Evolutionary conservation across 2,888 invertebrate genomes (phyloP).

Genomic region (Hypomecis atomaria): DNA sequence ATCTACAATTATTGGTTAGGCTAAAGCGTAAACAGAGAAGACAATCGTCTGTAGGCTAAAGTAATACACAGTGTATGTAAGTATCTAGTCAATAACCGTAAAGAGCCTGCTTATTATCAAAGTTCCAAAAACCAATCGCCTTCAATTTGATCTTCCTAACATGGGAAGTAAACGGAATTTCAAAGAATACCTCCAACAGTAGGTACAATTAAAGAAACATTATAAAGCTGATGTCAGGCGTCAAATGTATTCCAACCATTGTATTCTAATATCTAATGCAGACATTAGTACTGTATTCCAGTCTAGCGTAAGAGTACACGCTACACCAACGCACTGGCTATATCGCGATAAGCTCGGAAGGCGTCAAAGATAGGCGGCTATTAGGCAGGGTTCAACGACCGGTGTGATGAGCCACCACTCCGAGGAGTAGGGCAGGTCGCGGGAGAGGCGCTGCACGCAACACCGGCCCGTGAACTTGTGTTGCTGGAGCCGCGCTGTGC

Average conservation of each 20-base stretch:
- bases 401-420: slow-evolving; percentile 47
- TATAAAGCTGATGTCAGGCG: not conserved
- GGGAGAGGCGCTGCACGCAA: slow-evolving; percentile 48
- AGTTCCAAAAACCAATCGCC: too few species aligned
- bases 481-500: not conserved
- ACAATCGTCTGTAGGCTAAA: too few species aligned
- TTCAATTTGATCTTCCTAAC: too few species aligned
- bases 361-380: slow-evolving; percentile 42
- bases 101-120: too few species aligned
- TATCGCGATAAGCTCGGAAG: slow-evolving; percentile 19
- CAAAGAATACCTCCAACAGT: too few species aligned
- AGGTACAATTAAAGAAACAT: not conserved
- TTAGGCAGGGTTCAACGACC: slow-evolving; percentile 50
- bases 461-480: slow-evolving; percentile 38
- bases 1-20: too few species aligned
- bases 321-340: slow-evolving; percentile 1
- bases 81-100: too few species aligned
- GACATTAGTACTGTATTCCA: not conserved
- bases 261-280: slow-evolving; percentile 1
- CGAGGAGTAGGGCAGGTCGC: slow-evolving; percentile 61
- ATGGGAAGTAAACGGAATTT: too few species aligned
- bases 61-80: too few species aligned
- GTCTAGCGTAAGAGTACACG: not conserved
- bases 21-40: too few species aligned
- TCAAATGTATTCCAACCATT: slow-evolving; percentile 1